A percentile compares a stretch with the other conserved stretches of the same genome.
Evolutionary conservation across 2,888 invertebrate species (phyloP).

Genomic region (Dimorphilus gyrociliatus): DNA sequence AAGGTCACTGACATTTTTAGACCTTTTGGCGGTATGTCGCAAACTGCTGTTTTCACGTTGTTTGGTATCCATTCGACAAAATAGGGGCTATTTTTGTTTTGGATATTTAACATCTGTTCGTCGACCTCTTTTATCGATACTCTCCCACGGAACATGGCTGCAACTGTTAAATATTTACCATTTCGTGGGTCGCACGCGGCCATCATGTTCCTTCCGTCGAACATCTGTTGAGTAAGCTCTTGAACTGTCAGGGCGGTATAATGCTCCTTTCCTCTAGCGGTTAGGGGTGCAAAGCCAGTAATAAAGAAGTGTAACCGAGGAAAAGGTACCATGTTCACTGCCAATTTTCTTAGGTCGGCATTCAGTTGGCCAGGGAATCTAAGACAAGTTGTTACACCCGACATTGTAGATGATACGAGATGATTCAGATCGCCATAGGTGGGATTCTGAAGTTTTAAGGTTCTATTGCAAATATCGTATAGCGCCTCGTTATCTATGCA

Average conservation of each 20-base stretch:
- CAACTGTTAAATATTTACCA: constrained; percentile 20
- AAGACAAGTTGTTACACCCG: not conserved
- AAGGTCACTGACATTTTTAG: constrained; percentile 20
- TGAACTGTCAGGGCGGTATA: constrained; percentile 28
- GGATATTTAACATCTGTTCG: constrained; percentile 79
- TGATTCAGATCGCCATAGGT: constrained; percentile 1
- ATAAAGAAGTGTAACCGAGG: constrained; percentile 9
- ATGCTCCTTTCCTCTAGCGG: constrained; percentile 10
- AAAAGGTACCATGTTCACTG: constrained; percentile 10
- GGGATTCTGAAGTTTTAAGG: constrained; percentile 48
- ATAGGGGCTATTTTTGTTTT: constrained; percentile 32
- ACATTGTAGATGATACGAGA: not conserved
- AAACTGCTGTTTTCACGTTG: constrained; percentile 15
- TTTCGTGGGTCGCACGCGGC: constrained; percentile 1
- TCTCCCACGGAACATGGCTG: constrained; percentile 26
- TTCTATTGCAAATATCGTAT: constrained; percentile 69
- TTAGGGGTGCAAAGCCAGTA: constrained; percentile 5
- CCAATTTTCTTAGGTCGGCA: constrained; percentile 25
- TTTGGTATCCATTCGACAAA: constrained; percentile 35
- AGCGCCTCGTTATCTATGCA: constrained; percentile 72
- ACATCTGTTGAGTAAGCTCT: constrained; percentile 46
- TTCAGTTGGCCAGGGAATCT: not conserved
- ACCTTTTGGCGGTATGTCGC: constrained; percentile 24
- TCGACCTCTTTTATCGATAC: constrained; percentile 51
- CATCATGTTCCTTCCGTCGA: constrained; percentile 70